These are phyloP conservation scores for Lemur catta DNA, from an alignment of 2,797 vertebrate genomes.

Conservation along the genomic window DNA sequence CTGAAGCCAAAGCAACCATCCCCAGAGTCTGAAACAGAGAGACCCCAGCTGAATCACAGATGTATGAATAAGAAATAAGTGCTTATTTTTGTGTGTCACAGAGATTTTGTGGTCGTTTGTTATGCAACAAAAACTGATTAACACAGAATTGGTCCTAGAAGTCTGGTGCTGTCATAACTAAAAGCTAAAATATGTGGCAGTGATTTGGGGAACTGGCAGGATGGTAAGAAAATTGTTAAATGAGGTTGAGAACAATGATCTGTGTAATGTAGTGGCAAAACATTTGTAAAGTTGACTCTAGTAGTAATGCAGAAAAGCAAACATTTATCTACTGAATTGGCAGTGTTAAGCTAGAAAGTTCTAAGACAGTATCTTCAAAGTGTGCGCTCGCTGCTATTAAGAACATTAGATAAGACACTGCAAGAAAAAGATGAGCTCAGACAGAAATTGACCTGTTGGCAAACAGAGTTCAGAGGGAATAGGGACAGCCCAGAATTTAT, in stretches of 20 bases:
- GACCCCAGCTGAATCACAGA: neutral
- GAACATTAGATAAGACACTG: neutral
- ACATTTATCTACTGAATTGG: neutral
- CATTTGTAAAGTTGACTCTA: neutral
- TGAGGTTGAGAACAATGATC: slow-evolving; percentile 24
- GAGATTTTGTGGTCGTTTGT: slow-evolving; percentile 31
- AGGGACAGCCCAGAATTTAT: neutral
- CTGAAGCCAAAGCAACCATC: neutral
- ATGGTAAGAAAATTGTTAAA: slow-evolving; percentile 4
- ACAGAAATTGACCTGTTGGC: neutral
- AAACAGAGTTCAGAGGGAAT: neutral
- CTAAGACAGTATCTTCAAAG: neutral
- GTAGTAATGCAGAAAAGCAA: neutral
- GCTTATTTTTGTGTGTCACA: neutral
- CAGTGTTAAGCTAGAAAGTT: neutral
- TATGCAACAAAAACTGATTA: slow-evolving; percentile 45
- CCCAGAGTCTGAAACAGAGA: neutral
- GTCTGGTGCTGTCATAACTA: slow-evolving; percentile 34
- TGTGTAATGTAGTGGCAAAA: neutral
- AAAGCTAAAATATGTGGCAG: neutral
- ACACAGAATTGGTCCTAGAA: slow-evolving; percentile 22
- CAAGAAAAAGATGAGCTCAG: neutral
- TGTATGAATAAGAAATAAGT: slow-evolving; percentile 29
- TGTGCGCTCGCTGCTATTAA: neutral
- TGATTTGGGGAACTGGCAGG: slow-evolving; percentile 8